These are phyloP conservation scores for Grammomys surdaster DNA, from an alignment of 2,113 vertebrate species.

Conservation along the genomic window DNA sequence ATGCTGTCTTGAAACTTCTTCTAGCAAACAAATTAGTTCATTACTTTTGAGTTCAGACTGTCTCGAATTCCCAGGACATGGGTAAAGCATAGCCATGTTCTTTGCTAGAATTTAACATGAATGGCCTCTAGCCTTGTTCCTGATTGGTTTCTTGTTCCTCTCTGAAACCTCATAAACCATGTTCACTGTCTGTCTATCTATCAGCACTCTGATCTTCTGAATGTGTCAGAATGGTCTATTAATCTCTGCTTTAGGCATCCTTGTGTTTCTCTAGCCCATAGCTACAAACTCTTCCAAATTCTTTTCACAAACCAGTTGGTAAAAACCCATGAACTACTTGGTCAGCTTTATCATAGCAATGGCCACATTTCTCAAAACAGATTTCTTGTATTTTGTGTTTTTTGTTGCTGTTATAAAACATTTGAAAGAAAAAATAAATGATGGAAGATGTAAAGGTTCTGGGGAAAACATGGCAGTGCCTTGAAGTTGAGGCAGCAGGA, in stretches of 20 bases:
- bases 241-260: background rate
- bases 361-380: background rate
- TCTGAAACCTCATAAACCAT: background rate
- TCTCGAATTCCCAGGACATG: background rate
- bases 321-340: background rate
- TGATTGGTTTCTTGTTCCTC: background rate
- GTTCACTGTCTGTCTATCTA: background rate
- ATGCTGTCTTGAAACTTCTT: background rate
- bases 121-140: background rate
- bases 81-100: background rate
- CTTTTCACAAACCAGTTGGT: background rate
- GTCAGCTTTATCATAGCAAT: background rate
- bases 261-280: background rate
- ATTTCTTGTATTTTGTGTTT: background rate
- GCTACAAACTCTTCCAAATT: background rate
- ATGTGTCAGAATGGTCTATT: background rate
- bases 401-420: background rate
- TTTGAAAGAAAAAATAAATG: background rate
- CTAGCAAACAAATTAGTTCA: background rate
- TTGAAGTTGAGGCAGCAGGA: background rate
- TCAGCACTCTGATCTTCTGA: background rate
- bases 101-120: background rate
- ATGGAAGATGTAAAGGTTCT: background rate
- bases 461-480: background rate
- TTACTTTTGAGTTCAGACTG: background rate